These are phyloP conservation scores for Zootermopsis nevadensis DNA, from an alignment of 2,888 invertebrate genomes.

Conservation along the genomic window DNA sequence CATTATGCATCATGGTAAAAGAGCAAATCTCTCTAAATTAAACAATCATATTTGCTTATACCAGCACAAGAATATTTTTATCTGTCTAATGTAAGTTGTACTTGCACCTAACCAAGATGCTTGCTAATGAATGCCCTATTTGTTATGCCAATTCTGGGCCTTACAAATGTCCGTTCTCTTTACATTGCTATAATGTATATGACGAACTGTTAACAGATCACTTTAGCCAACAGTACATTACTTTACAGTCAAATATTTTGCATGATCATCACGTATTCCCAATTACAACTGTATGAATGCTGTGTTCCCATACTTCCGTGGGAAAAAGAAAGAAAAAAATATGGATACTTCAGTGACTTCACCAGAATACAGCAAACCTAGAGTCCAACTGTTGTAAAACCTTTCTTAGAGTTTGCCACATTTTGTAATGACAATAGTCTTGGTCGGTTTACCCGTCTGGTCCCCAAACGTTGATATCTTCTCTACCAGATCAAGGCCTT, in stretches of 20 bases:
- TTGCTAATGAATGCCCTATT: conserved; percentile 43
- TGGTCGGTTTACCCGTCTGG: conserved; percentile 81
- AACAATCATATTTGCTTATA: conserved; percentile 45
- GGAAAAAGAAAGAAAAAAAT: conserved; percentile 5
- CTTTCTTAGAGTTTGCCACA: conserved; percentile 78
- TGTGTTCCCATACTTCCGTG: not conserved
- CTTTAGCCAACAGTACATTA: conserved; percentile 14
- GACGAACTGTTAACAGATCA: conserved; percentile 17
- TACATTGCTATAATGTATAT: conserved; percentile 4
- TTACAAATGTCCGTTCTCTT: conserved; percentile 28
- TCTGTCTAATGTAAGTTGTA: conserved; percentile 47
- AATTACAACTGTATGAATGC: not conserved
- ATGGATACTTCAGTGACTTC: not conserved
- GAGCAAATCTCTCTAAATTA: conserved; percentile 51
- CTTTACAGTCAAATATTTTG: not conserved
- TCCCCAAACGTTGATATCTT: conserved; percentile 82
- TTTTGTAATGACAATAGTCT: conserved; percentile 77
- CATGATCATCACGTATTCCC: not conserved
- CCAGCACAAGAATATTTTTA: conserved; percentile 50
- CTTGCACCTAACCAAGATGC: conserved; percentile 47
- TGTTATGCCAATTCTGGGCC: conserved; percentile 18
- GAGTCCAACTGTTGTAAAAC: not conserved
- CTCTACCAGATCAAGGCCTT: conserved; percentile 82
- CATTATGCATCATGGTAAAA: conserved; percentile 47
- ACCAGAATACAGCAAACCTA: conserved; percentile 18